Base-by-base conservation (phyloP, 2,113 vertebrate genomes). In the Peromyscus maniculatus region DNA sequence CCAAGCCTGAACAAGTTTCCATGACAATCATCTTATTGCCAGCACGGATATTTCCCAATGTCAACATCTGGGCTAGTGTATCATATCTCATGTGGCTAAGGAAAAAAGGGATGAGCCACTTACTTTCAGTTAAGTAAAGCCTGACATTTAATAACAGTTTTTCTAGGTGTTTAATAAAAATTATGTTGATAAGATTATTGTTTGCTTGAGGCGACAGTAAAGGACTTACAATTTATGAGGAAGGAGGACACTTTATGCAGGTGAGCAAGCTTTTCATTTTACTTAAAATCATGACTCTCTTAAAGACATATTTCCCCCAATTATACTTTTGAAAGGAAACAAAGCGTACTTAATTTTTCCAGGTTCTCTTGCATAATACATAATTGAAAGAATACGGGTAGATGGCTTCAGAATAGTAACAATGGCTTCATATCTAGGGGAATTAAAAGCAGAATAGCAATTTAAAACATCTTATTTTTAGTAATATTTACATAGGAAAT, bases 301-400 rank as follows among this genome's bases (percentile, higher is more conserved):
- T 97, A 97, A 93, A 96, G 26, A 89, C 17, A 88, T 91, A 87
- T 82, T 92, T 36, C 95, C 83, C 94, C 87, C 49, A 98, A 12
- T 71, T 97, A 93, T 78, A 97, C 55, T 95, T 98, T 97, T 97
- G 96, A 97, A 97, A 98, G 91, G 92, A 95, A 92, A 97, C 95
- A 94, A 97, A 88, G 78, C 99, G 98, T 98, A 99, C 99, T 99
- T 99, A 97, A 99, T 99, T 99, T 99, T 99, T 72, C 99, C 99
- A 75, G 99, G 99, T 97, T 99, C 99, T 96, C 99, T 99, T 97
- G 99, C 99, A 91, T 99, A 99, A 97, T 99, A 99, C 99, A 99
- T 99, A 97, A 99, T 98, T n/a, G 99, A 99, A 96, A 99, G 98
- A 98, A 99, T 99, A 91, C 99, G 99, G 55, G 99, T 99, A 33